phyloP scores from a whole-genome alignment of 2,113 vertebrate species.

The Hyperopisus bebe region DNA sequence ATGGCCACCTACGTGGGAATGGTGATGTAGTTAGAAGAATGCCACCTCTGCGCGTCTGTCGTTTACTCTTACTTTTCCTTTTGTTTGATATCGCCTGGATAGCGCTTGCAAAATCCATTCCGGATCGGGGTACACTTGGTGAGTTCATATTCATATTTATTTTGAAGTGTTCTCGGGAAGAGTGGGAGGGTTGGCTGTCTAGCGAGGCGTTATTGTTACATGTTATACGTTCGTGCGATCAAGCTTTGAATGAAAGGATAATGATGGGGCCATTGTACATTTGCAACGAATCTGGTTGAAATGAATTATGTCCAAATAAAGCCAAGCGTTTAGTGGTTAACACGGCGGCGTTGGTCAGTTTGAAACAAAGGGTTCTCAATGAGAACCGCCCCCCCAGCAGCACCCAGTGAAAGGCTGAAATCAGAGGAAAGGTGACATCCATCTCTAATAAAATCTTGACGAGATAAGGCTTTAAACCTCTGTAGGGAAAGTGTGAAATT shows the following conservation, averaged over 20 bases:
- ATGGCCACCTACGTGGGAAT: slow-evolving; percentile 20
- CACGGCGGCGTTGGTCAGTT: background rate
- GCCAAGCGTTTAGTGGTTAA: background rate
- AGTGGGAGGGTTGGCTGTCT: slow-evolving; percentile 4
- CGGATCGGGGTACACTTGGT: slow-evolving; percentile 32
- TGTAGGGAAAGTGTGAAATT: background rate
- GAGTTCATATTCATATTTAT: slow-evolving; percentile 26
- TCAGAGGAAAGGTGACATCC: background rate
- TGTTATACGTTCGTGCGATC: background rate
- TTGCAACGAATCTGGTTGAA: background rate
- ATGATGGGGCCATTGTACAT: slow-evolving; percentile 28
- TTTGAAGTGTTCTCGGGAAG: background rate
- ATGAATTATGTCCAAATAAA: slow-evolving; percentile 4
- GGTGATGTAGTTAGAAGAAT: slow-evolving; percentile 43
- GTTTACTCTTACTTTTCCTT: slow-evolving; percentile 28
- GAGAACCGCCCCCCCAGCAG: slow-evolving; percentile 4
- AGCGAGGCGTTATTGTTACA: background rate
- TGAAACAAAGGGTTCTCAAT: slow-evolving; percentile 21
- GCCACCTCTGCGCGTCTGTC: slow-evolving; percentile 30
- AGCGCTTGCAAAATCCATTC: slow-evolving; percentile 29
- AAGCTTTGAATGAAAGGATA: background rate
- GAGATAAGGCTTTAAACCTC: background rate
- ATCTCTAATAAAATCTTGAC: background rate
- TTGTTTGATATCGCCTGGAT: slow-evolving; percentile 24
- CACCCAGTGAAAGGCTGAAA: background rate